A percentile compares a stretch with the other conserved stretches of the same genome.
These are phyloP conservation scores for Isurus oxyrinchus DNA, from an alignment of 2,113 vertebrate genomes.

Conservation along the genomic window DNA sequence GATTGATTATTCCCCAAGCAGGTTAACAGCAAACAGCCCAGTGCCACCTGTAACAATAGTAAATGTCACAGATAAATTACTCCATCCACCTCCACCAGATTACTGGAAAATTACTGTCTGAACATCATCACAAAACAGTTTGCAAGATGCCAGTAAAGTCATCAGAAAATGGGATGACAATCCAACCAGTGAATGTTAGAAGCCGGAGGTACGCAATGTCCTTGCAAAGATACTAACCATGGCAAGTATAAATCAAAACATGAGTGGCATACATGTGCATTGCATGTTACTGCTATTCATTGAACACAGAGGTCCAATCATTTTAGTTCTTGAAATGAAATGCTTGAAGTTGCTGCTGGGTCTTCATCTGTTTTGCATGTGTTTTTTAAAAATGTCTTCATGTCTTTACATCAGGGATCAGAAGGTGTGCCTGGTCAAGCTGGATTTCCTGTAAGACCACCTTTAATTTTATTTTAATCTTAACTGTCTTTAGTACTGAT, in stretches of 20 bases:
- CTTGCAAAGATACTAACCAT: neutral
- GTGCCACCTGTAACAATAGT: neutral
- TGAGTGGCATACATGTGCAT: no score
- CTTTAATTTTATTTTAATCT: conserved; percentile 28
- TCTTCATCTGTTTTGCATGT: neutral
- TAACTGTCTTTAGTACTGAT: neutral
- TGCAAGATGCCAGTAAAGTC: neutral
- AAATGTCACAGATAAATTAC: neutral
- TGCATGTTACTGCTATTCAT: neutral
- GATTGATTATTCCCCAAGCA: neutral
- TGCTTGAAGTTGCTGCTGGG: neutral
- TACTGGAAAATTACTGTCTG: neutral
- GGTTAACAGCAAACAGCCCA: neutral
- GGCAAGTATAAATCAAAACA: neutral
- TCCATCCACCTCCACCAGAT: neutral
- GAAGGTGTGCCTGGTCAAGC: conserved; percentile 75
- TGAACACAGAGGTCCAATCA: neutral
- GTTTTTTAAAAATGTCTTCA: conserved; percentile 26
- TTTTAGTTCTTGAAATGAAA: neutral
- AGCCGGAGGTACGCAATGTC: neutral
- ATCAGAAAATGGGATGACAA: neutral
- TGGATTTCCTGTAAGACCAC: conserved; percentile 79
- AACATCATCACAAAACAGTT: neutral
- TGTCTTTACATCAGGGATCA: conserved; percentile 62
- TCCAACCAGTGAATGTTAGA: neutral